Conservation (phyloP, 2,113 vertebrate species). For the Polypterus bichir region DNA sequence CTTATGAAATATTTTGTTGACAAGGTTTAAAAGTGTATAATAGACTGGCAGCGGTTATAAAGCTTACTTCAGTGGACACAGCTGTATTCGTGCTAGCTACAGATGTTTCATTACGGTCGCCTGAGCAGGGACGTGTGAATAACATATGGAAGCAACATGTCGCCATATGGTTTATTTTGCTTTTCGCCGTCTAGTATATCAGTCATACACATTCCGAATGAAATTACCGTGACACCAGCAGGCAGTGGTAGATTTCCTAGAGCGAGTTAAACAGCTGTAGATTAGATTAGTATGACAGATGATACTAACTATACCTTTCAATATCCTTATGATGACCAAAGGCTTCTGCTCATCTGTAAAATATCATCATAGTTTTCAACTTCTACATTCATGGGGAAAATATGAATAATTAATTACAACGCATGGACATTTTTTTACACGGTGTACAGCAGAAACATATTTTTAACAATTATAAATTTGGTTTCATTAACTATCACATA, state of each 20-base stretch:
- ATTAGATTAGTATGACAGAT: constrained; percentile 2
- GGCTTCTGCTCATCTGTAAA: not conserved
- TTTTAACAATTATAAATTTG: no score
- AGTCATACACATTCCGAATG: constrained; percentile 35
- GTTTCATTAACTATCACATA: no score
- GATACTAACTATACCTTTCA: constrained; percentile 1
- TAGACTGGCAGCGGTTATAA: no score
- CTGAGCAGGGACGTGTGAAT: constrained; percentile 48
- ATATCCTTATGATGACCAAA: not conserved
- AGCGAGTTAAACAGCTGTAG: constrained; percentile 4
- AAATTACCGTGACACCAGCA: constrained; percentile 15
- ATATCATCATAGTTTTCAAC: no score
- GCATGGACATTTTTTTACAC: no score
- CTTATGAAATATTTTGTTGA: no score
- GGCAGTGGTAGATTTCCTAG: constrained; percentile 11
- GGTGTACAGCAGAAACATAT: no score
- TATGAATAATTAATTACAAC: no score
- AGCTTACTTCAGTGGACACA: constrained; percentile 19
- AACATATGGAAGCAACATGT: constrained; percentile 48
- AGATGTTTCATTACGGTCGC: constrained; percentile 48
- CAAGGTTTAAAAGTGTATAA: no score
- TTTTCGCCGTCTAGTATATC: constrained; percentile 47
- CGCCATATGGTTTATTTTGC: constrained; percentile 56
- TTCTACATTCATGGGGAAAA: no score
- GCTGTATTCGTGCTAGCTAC: constrained; percentile 45